phyloP scores from a whole-genome alignment of 1,140 invertebrate species.

The Conus betulinus region DNA sequence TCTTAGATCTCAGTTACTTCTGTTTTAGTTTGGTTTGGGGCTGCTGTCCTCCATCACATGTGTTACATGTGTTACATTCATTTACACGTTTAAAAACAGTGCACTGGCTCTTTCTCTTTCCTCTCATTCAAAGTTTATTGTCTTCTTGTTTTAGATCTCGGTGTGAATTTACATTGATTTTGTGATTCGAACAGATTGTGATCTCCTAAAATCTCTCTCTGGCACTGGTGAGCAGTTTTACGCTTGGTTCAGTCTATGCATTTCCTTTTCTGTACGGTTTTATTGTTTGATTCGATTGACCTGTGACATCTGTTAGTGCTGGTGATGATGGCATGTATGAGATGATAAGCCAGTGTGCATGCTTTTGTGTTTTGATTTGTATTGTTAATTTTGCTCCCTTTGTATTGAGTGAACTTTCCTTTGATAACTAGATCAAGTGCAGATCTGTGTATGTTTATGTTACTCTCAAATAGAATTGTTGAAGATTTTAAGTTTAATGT shows the following conservation, averaged over 20 bases:
- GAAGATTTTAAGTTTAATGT: no score
- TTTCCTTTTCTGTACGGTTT: not conserved
- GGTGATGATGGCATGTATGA: not conserved
- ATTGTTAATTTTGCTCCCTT: no score
- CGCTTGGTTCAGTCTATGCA: not conserved
- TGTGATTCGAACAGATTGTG: slow-evolving; percentile 9
- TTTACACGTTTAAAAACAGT: no score
- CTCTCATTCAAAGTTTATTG: not conserved
- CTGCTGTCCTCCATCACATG: no score
- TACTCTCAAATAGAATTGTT: no score
- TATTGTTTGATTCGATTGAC: not conserved
- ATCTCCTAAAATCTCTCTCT: slow-evolving; percentile 13
- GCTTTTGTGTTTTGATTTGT: not conserved
- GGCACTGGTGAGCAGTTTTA: not conserved
- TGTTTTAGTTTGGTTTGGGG: no score
- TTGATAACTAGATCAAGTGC: no score
- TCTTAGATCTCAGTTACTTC: no score
- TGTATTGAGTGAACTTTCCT: no score
- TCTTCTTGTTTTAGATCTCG: not conserved
- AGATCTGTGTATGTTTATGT: no score
- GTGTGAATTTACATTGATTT: not conserved
- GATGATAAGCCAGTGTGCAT: not conserved
- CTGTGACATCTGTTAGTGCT: not conserved
- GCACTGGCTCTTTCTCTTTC: not conserved
- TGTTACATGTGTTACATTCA: no score